Percentiles rank a stretch among this genome's conserved stretches.
Evolutionary conservation across 2,888 invertebrate genomes (phyloP).

Genomic region (Melangyna quadrimaculata): DNA sequence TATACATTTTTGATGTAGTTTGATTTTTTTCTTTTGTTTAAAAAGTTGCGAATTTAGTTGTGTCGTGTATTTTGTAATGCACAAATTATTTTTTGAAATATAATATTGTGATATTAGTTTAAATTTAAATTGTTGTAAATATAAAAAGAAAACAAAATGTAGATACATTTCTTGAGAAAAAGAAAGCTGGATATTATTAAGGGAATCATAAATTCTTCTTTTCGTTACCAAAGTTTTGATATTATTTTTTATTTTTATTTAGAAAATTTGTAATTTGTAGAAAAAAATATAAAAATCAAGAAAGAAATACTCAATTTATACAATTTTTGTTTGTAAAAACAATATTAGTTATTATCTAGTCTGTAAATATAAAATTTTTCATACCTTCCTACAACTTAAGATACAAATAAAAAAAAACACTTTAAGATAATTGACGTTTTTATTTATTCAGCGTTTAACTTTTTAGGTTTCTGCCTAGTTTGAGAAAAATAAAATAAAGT

Average conservation of each 20-base stretch:
- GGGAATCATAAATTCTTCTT: background rate
- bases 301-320: conserved; percentile 45
- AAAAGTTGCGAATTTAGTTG: background rate
- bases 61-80: conserved; percentile 15
- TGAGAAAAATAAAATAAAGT: no score
- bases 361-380: conserved; percentile 53
- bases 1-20: conserved; percentile 71
- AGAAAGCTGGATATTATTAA: conserved; percentile 2
- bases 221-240: conserved; percentile 67
- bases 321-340: conserved; percentile 31
- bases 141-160: conserved; percentile 14
- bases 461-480: no score
- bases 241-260: conserved; percentile 43
- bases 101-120: conserved; percentile 64
- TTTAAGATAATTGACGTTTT: background rate
- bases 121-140: conserved; percentile 19
- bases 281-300: background rate
- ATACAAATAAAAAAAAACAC: conserved; percentile 19
- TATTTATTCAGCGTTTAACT: background rate
- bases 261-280: conserved; percentile 40
- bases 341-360: conserved; percentile 59
- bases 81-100: background rate
- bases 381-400: background rate
- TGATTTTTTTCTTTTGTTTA: conserved; percentile 26
- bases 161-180: conserved; percentile 12